Evolutionary conservation across 2,113 vertebrate genomes (phyloP).

Genomic region (Pyrgilauda ruficollis): DNA sequence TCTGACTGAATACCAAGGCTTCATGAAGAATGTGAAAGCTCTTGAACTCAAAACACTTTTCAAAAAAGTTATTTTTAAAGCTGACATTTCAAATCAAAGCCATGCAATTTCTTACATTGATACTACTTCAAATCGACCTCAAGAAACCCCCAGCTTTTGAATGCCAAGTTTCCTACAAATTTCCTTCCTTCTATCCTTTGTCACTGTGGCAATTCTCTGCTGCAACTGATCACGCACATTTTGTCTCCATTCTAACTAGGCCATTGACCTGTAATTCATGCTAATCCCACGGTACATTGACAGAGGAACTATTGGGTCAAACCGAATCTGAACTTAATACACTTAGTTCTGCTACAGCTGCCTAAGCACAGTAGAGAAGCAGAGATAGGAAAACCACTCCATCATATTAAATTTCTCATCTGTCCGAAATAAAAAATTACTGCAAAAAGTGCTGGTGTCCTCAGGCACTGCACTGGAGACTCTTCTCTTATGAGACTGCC

Average conservation of each 20-base stretch:
- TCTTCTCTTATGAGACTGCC: neutral
- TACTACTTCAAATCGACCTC: neutral
- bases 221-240: neutral
- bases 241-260: neutral
- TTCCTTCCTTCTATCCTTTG: neutral
- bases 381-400: neutral
- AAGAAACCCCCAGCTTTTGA: neutral
- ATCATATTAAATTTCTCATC: neutral
- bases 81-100: neutral
- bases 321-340: neutral
- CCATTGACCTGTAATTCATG: neutral
- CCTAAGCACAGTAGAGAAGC: neutral
- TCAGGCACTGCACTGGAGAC: fast-evolving
- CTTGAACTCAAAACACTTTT: neutral
- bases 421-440: neutral
- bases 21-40: neutral
- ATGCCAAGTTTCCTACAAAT: neutral
- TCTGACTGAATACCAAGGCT: fast-evolving
- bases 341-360: neutral
- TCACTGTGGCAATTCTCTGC: neutral
- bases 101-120: neutral
- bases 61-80: neutral
- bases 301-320: neutral
- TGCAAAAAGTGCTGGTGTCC: neutral
- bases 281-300: neutral